Evolutionary conservation across 2,797 vertebrate genomes (phyloP).

Genomic region (Chelidonichthys spinosus): DNA sequence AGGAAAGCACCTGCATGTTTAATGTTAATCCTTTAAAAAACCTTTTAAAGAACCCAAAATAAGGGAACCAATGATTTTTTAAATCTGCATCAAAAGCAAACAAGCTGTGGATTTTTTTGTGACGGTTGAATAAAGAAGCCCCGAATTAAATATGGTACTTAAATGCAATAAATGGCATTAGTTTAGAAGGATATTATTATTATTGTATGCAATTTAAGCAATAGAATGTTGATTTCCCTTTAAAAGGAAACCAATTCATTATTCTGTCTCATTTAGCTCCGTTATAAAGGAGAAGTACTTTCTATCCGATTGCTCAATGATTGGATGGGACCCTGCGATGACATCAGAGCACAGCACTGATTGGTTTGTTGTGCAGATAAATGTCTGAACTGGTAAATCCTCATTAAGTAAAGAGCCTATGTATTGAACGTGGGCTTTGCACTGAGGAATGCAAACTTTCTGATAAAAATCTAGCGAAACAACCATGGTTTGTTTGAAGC

Average conservation of each 20-base stretch:
- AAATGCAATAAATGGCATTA: too few species aligned
- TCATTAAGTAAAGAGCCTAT: not conserved
- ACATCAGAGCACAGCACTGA: not conserved
- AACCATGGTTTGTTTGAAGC: not conserved
- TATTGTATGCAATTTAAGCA: too few species aligned
- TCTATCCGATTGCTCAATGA: too few species aligned
- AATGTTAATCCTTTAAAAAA: not conserved
- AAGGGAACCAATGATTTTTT: not conserved
- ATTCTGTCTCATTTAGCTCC: too few species aligned
- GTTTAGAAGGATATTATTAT: too few species aligned
- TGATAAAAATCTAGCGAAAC: slow-evolving; percentile 18
- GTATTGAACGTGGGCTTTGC: not conserved
- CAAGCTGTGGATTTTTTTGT: too few species aligned
- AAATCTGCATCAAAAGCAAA: not conserved
- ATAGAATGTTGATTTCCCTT: too few species aligned
- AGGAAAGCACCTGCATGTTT: slow-evolving; percentile 14
- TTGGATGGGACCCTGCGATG: too few species aligned
- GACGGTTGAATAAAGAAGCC: too few species aligned
- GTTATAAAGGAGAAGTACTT: too few species aligned
- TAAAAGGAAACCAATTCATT: too few species aligned
- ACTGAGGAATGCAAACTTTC: slow-evolving; percentile 1
- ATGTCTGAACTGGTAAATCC: not conserved
- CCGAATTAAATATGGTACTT: too few species aligned
- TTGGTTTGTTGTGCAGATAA: not conserved
- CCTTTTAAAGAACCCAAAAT: not conserved